A percentile compares a stretch with the other conserved stretches of the same genome.
Evolutionary conservation across 2,113 vertebrate genomes (phyloP).

Genomic region (Micronycteris hirsuta): DNA sequence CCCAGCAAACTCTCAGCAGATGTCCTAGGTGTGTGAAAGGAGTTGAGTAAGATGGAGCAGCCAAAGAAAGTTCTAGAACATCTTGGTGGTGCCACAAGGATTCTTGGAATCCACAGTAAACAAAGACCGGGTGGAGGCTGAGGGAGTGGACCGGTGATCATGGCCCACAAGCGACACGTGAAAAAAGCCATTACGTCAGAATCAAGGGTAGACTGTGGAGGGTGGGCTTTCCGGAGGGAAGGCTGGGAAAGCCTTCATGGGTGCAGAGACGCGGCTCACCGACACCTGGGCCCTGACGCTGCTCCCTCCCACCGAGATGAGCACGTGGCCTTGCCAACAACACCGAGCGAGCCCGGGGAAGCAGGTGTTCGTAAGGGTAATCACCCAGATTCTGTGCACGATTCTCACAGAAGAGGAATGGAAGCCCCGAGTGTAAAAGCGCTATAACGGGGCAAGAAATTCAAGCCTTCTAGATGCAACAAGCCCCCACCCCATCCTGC

Average conservation of each 20-base stretch:
- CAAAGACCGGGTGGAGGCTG: background rate
- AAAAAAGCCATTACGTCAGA: background rate
- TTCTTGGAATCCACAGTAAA: background rate
- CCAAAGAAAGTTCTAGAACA: background rate
- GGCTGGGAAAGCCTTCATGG: background rate
- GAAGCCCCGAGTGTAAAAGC: background rate
- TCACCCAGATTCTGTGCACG: background rate
- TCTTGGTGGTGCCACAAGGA: background rate
- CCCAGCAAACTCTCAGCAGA: slow-evolving; percentile 5
- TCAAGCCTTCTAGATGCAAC: background rate
- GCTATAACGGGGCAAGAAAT: background rate
- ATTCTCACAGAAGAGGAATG: background rate
- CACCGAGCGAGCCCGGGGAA: background rate
- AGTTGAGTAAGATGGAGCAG: background rate
- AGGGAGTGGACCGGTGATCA: background rate
- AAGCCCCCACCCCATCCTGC: background rate
- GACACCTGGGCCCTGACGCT: background rate
- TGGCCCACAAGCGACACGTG: background rate
- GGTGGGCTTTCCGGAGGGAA: background rate
- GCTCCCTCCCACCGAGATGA: background rate
- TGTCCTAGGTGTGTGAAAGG: background rate
- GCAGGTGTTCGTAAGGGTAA: background rate
- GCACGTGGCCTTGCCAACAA: background rate
- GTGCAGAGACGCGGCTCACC: background rate
- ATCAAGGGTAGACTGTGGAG: background rate